A percentile compares a stretch with the other conserved stretches of the same genome.
These are phyloP conservation scores for Dromococcyx pavoninus DNA, from an alignment of 2,797 vertebrate genomes.

Conservation along the genomic window DNA sequence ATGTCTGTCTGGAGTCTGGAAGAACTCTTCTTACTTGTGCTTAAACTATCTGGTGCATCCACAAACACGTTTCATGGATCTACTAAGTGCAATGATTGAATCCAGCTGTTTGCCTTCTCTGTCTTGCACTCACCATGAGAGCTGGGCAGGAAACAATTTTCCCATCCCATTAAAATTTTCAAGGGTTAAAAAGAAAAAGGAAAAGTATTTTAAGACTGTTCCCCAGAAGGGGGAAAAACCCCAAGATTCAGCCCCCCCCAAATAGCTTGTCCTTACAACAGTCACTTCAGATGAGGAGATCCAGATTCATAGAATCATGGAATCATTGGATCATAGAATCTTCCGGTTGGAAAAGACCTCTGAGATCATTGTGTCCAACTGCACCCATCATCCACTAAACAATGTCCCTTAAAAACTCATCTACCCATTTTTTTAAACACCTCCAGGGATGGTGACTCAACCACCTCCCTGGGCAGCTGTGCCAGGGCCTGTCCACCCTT, in stretches of 20 bases:
- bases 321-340: too few relatives aligned
- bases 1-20: not conserved
- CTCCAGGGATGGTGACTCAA: too few relatives aligned
- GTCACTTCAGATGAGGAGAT: not conserved
- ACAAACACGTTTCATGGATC: not conserved
- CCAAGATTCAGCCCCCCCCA: not conserved
- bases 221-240: fast-evolving
- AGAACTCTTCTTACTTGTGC: not conserved
- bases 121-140: conserved; percentile 5
- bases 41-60: not conserved
- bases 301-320: not conserved
- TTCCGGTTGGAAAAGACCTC: too few relatives aligned
- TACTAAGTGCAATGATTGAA: conserved; percentile 13
- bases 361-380: too few relatives aligned
- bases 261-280: not conserved
- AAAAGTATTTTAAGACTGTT: not conserved
- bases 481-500: too few relatives aligned
- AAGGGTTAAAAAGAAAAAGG: fast-evolving
- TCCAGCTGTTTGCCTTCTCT: conserved; percentile 20
- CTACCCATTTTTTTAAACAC: too few relatives aligned
- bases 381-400: too few relatives aligned
- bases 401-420: too few relatives aligned
- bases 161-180: conserved; percentile 3
- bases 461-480: too few relatives aligned
- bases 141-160: conserved; percentile 28